phyloP scores from a whole-genome alignment of 2,888 invertebrate species.

The Smittia sp. region DNA sequence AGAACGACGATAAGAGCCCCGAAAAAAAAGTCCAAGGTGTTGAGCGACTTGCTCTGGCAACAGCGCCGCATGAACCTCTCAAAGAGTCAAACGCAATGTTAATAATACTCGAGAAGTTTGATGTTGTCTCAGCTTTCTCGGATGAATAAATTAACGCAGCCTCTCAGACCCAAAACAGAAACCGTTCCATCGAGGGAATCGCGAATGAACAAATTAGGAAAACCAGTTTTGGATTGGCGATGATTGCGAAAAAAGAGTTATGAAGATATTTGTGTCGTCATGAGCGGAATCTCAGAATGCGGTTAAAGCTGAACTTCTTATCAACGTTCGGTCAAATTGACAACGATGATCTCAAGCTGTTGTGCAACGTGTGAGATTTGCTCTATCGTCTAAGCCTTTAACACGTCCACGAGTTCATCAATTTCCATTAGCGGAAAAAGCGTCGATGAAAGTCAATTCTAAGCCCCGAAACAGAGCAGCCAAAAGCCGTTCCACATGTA shows the following conservation, averaged over 20 bases:
- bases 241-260: not conserved
- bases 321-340: too few species aligned
- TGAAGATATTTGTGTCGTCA: not conserved
- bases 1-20: not conserved
- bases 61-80: not conserved
- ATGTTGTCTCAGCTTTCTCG: constrained; percentile 27
- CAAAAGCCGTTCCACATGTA: constrained; percentile 14
- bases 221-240: constrained; percentile 12
- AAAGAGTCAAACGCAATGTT: constrained; percentile 53
- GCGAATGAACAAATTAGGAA: constrained; percentile 17
- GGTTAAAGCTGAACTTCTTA: too few species aligned
- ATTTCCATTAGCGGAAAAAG: not conserved
- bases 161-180: not conserved
- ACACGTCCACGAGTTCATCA: too few species aligned
- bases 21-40: not conserved
- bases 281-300: too few species aligned
- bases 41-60: not conserved
- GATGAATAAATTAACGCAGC: constrained; percentile 10
- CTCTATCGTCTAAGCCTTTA: not conserved
- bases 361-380: not conserved
- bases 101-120: not conserved
- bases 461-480: not conserved
- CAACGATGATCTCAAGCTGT: not conserved
- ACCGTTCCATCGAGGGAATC: not conserved
- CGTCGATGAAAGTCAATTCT: constrained; percentile 10